These are phyloP conservation scores for Silurus aristotelis DNA, from an alignment of 2,797 vertebrate genomes.

Conservation along the genomic window DNA sequence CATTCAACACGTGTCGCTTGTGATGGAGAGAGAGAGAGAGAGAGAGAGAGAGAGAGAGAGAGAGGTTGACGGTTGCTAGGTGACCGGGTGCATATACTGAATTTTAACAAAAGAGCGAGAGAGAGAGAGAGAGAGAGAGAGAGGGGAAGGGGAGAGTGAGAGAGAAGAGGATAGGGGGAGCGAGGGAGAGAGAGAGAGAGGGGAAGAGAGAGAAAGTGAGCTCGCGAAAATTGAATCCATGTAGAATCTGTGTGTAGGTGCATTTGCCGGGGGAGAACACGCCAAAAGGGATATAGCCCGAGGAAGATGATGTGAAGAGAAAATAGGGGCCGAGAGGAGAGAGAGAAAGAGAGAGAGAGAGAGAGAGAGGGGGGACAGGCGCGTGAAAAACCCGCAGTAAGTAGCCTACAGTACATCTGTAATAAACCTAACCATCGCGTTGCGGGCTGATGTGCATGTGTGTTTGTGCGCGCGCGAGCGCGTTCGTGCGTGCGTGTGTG, in stretches of 20 bases:
- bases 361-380: constrained; percentile 71
- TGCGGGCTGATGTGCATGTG: constrained; percentile 55
- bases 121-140: constrained; percentile 50
- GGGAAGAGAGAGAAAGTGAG: constrained; percentile 66
- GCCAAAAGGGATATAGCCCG: constrained; percentile 79
- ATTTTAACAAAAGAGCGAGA: constrained; percentile 84
- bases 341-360: constrained; percentile 53
- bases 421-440: constrained; percentile 61
- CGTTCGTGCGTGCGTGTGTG: too few species aligned
- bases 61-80: constrained; percentile 84
- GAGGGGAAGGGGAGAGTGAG: constrained; percentile 62
- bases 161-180: constrained; percentile 60
- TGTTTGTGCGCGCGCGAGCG: too few species aligned
- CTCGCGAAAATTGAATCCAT: constrained; percentile 79
- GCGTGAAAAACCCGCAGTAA: constrained; percentile 80
- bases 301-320: constrained; percentile 80
- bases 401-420: constrained; percentile 65
- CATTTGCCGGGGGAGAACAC: constrained; percentile 71
- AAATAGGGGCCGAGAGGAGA: constrained; percentile 79
- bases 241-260: constrained; percentile 74
- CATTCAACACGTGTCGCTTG: constrained; percentile 87
- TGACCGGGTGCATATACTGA: constrained; percentile 85
- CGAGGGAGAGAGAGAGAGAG: constrained; percentile 60
- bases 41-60: constrained; percentile 62
- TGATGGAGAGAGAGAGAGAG: constrained; percentile 67